Evolutionary conservation across 2,113 vertebrate species (phyloP).

Genomic region (Pelecanoides urinatrix): DNA sequence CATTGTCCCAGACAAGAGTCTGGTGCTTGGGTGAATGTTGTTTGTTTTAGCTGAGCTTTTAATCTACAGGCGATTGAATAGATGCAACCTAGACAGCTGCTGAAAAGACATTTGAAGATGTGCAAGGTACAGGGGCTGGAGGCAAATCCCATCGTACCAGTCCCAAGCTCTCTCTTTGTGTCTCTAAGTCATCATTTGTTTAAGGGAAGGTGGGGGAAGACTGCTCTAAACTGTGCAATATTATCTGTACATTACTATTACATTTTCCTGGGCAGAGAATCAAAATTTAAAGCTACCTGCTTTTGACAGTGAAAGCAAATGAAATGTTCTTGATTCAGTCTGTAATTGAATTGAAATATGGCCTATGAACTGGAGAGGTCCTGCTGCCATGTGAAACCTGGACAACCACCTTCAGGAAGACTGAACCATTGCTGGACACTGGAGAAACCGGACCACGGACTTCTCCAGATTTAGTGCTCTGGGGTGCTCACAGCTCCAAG

Average conservation of each 20-base stretch:
- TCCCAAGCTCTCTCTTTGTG: background rate
- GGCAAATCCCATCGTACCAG: background rate
- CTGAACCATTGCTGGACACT: background rate
- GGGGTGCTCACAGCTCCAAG: background rate
- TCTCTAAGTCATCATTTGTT: background rate
- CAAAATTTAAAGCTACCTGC: background rate
- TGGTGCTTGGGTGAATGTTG: background rate
- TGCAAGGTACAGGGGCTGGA: background rate
- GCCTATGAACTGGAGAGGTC: background rate
- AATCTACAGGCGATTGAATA: background rate
- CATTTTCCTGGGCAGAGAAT: background rate
- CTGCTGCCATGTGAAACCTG: background rate
- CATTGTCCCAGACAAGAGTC: slow-evolving; percentile 19
- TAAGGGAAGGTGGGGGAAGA: background rate
- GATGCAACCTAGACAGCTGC: background rate
- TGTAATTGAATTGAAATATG: background rate
- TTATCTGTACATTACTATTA: background rate
- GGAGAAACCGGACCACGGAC: background rate
- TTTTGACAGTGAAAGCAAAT: background rate
- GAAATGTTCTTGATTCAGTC: background rate
- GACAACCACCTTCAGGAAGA: background rate
- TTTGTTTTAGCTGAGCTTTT: slow-evolving; percentile 14
- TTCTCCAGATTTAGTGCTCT: background rate
- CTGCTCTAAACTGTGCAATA: background rate
- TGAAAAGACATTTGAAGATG: background rate